A percentile compares a stretch with the other conserved stretches of the same genome.
Conservation (phyloP, 2,113 vertebrate species). For the Larimichthys polyactis region DNA sequence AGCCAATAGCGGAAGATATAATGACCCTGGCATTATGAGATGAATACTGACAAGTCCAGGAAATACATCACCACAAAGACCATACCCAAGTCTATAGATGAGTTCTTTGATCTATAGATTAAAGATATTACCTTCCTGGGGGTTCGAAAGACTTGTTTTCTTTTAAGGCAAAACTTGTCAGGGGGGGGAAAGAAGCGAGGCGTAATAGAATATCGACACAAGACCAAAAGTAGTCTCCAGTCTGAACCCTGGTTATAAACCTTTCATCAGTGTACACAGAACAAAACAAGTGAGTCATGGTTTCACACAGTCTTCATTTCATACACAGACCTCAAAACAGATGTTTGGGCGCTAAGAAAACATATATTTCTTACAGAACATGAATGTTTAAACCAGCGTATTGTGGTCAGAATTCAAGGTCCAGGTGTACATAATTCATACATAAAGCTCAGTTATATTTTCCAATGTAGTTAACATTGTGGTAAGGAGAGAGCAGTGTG, state of each 20-base stretch:
- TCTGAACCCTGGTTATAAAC: background rate
- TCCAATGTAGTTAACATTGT: constrained; percentile 40
- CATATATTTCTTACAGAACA: background rate
- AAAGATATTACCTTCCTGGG: background rate
- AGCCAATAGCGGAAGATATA: constrained; percentile 47
- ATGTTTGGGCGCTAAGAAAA: constrained; percentile 9
- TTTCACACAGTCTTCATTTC: background rate
- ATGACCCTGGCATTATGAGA: constrained; percentile 55
- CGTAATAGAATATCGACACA: constrained; percentile 4
- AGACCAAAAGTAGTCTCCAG: background rate
- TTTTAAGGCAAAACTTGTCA: constrained; percentile 13
- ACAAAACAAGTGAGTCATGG: constrained; percentile 13
- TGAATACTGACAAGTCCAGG: constrained; percentile 31
- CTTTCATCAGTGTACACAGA: constrained; percentile 6
- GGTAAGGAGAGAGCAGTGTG: constrained; percentile 29
- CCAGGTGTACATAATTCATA: constrained; percentile 52
- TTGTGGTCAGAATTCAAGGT: constrained; percentile 19
- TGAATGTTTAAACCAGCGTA: background rate
- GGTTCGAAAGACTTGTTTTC: background rate
- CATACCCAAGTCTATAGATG: background rate
- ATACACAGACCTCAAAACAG: background rate
- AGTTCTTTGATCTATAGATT: constrained; percentile 41
- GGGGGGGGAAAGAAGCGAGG: background rate
- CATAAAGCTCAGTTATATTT: constrained; percentile 46
- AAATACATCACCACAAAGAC: constrained; percentile 26